Conservation (phyloP, 2,888 invertebrate species). For the Leptopilina myrica region DNA sequence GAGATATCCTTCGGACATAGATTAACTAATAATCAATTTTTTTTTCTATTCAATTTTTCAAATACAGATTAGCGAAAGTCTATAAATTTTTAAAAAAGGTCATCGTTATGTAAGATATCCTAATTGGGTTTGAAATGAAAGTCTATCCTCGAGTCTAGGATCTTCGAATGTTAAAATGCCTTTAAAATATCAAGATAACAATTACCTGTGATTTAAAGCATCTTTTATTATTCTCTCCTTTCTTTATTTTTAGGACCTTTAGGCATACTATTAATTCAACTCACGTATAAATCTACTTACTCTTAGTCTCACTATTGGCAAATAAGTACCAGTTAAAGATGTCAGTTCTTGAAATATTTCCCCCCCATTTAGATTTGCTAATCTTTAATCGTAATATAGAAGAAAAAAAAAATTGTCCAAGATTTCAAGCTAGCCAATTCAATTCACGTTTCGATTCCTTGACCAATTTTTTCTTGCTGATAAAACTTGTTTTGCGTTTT, state of each 20-base stretch:
- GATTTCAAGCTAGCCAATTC: not conserved
- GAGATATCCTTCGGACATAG: too few species aligned
- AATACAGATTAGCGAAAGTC: constrained; percentile 32
- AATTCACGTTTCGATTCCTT: constrained; percentile 7
- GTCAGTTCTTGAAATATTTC: not conserved
- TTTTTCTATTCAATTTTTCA: constrained; percentile 31
- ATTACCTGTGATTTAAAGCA: constrained; percentile 1
- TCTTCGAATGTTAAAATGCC: not conserved
- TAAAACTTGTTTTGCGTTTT: not conserved
- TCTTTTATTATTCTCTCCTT: constrained; percentile 3
- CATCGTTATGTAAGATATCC: constrained; percentile 9
- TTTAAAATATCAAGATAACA: constrained; percentile 16
- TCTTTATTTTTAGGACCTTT: not conserved
- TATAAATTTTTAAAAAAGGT: constrained; percentile 15
- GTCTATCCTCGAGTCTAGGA: constrained; percentile 32
- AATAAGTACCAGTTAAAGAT: constrained; percentile 18
- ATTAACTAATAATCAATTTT: not conserved
- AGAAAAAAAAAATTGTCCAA: not conserved
- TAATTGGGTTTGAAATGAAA: constrained; percentile 19
- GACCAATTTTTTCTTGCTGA: not conserved
- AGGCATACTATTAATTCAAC: constrained; percentile 10
- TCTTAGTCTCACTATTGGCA: constrained; percentile 14
- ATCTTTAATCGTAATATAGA: constrained; percentile 7
- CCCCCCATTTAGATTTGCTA: not conserved
- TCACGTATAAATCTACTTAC: constrained; percentile 28